Conservation (phyloP, 2,888 invertebrate genomes). For the Drosophila gaucha region DNA sequence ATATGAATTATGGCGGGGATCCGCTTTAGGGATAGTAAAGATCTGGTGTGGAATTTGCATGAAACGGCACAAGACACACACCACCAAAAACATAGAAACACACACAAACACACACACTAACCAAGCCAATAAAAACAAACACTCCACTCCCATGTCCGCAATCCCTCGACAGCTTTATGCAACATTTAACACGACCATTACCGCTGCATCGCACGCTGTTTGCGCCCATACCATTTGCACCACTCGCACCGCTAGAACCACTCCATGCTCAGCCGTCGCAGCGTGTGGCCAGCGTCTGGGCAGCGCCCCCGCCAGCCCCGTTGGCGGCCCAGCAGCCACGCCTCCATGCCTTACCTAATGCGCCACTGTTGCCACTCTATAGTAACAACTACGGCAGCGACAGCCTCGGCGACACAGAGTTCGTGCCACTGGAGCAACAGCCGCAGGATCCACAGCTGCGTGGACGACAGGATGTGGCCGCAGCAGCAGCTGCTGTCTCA, state of each 20-base stretch:
- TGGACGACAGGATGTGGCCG: constrained; percentile 55
- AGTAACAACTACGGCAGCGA: constrained; percentile 72
- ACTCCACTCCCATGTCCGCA: constrained; percentile 37
- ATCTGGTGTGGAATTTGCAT: constrained; percentile 55
- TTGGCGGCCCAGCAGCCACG: constrained; percentile 50
- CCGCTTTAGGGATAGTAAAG: constrained; percentile 35
- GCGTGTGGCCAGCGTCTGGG: constrained; percentile 73
- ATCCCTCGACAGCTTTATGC: constrained; percentile 73
- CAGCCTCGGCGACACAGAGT: constrained; percentile 70
- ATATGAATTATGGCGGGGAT: constrained; percentile 72
- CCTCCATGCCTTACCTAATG: constrained; percentile 52
- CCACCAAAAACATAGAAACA: background rate
- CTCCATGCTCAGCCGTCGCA: constrained; percentile 65
- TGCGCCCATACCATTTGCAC: constrained; percentile 75
- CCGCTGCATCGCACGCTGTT: constrained; percentile 77
- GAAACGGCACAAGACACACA: constrained; percentile 40
- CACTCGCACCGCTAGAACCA: constrained; percentile 73
- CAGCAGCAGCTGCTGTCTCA: constrained; percentile 16
- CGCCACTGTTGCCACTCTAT: constrained; percentile 72
- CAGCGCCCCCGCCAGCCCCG: constrained; percentile 56
- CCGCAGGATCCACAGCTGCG: constrained; percentile 54
- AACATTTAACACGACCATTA: constrained; percentile 78
- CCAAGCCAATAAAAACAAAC: constrained; percentile 11
- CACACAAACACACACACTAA: constrained; percentile 9
- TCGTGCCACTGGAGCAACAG: constrained; percentile 78